Evolutionary conservation across 23 tunicate genomes (phyloP).

Genomic region (Ciona savignyi): DNA sequence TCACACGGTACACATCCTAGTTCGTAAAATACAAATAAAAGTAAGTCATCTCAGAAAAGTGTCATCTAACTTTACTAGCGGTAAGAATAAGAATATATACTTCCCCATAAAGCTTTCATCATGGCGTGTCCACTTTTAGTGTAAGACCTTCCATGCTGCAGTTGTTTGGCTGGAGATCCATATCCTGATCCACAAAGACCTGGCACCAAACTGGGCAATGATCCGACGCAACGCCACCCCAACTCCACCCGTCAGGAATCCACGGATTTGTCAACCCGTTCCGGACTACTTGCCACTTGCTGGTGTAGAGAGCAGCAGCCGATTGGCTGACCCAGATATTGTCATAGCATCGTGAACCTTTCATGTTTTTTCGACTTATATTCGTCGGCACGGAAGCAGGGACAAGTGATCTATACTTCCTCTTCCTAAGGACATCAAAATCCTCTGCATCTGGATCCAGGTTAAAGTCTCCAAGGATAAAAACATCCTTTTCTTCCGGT

Average conservation of each 20-base stretch:
- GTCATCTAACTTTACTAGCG: too few relatives aligned
- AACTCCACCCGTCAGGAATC: slow-evolving; percentile 60
- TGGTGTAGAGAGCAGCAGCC: slow-evolving; percentile 5
- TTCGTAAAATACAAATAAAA: too few relatives aligned
- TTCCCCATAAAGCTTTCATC: too few relatives aligned
- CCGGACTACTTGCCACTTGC: slow-evolving; percentile 18
- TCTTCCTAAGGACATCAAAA: slow-evolving; percentile 17
- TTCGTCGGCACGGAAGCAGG: slow-evolving; percentile 24
- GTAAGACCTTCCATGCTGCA: slow-evolving; percentile 3
- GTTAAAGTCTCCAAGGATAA: slow-evolving; percentile 32
- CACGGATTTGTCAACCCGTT: slow-evolving; percentile 44
- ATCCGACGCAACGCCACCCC: slow-evolving; percentile 49
- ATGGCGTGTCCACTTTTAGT: neutral
- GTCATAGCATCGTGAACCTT: slow-evolving; percentile 34
- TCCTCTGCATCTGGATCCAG: slow-evolving; percentile 22
- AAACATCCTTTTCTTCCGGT: slow-evolving; percentile 23
- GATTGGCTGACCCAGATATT: slow-evolving; percentile 28
- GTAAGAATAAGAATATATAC: too few relatives aligned
- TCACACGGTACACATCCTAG: too few relatives aligned
- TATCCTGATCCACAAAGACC: slow-evolving; percentile 19
- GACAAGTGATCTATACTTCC: slow-evolving; percentile 11
- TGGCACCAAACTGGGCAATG: slow-evolving; percentile 47
- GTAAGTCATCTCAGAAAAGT: too few relatives aligned
- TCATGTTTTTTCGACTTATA: slow-evolving; percentile 37
- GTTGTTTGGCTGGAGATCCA: slow-evolving; percentile 3